phyloP scores from a whole-genome alignment of 2,888 invertebrate genomes.

The Escarpia spicata region DNA sequence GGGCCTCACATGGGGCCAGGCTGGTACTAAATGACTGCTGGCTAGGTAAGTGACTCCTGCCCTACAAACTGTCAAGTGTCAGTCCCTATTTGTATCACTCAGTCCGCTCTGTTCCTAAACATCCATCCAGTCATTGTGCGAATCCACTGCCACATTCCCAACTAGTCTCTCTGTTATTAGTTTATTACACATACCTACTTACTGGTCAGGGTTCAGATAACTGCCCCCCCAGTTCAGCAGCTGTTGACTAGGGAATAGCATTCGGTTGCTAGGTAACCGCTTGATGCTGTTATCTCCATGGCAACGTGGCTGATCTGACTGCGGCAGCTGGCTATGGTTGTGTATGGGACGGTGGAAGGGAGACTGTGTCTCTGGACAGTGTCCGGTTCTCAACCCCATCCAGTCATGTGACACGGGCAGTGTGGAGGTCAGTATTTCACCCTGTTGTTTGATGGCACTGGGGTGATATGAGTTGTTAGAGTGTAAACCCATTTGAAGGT shows the following conservation, averaged over 20 bases:
- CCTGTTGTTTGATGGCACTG: background rate
- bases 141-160: background rate
- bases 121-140: background rate
- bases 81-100: too few relatives aligned
- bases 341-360: background rate
- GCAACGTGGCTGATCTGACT: background rate
- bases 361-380: background rate
- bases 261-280: conserved; percentile 1
- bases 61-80: too few relatives aligned
- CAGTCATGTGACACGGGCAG: background rate
- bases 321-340: background rate
- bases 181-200: background rate
- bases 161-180: background rate
- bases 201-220: background rate
- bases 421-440: background rate
- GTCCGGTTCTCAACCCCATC: background rate
- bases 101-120: background rate
- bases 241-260: background rate
- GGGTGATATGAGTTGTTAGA: background rate
- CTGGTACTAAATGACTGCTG: too few relatives aligned
- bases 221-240: background rate
- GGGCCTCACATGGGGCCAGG: too few relatives aligned
- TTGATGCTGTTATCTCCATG: conserved; percentile 2
- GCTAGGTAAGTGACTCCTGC: too few relatives aligned
- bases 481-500: background rate